Conservation (phyloP, 2,888 invertebrate genomes). For the Eulithis prunata region DNA sequence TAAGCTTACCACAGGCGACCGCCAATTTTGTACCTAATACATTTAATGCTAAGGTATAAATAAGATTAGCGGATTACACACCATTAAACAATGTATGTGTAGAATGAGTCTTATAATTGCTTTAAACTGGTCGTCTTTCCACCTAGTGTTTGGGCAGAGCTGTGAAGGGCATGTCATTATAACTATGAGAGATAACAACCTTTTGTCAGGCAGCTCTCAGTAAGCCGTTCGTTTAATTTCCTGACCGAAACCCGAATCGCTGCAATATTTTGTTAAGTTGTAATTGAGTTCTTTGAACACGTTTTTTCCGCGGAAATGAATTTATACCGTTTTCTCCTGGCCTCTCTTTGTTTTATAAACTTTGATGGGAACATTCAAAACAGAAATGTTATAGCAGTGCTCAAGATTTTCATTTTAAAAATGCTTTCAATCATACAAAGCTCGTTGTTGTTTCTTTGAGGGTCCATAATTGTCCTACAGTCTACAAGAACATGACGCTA, state of each 20-base stretch:
- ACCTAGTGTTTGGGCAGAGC: constrained; percentile 60
- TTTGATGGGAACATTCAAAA: constrained; percentile 23
- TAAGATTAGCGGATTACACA: constrained; percentile 56
- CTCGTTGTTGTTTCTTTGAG: no score
- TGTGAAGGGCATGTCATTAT: constrained; percentile 67
- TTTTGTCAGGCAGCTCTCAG: constrained; percentile 66
- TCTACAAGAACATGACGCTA: no score
- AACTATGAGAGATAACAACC: constrained; percentile 75
- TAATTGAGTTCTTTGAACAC: constrained; percentile 79
- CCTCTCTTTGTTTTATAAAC: constrained; percentile 21
- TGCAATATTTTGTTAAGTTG: constrained; percentile 79
- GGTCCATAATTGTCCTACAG: no score
- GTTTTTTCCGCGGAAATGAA: constrained; percentile 78
- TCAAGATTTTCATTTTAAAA: not conserved
- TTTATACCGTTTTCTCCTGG: constrained; percentile 25
- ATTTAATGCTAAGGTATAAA: constrained; percentile 64
- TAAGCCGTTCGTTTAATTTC: constrained; percentile 81
- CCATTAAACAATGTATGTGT: constrained; percentile 61
- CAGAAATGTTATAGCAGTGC: constrained; percentile 10
- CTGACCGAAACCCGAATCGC: constrained; percentile 73
- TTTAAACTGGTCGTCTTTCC: constrained; percentile 65
- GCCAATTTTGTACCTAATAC: constrained; percentile 61
- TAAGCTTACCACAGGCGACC: constrained; percentile 57
- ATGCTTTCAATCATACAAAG: constrained; percentile 21
- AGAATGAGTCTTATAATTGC: constrained; percentile 68